Conservation (phyloP, 2,113 vertebrate genomes). For the Phaethon lepturus region DNA sequence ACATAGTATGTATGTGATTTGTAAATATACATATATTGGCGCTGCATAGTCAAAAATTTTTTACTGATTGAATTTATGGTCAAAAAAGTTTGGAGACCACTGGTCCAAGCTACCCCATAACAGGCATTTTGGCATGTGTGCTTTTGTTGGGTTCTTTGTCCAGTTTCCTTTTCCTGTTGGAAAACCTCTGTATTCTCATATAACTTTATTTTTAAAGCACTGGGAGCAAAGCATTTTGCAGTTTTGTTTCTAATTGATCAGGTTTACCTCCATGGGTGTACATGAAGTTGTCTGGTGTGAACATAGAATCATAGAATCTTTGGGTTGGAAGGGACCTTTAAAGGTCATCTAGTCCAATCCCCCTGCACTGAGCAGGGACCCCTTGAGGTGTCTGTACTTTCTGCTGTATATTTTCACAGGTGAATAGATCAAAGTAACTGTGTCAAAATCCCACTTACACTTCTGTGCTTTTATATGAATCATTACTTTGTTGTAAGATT, state of each 20-base stretch:
- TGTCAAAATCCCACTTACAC: not conserved
- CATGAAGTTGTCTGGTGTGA: not conserved
- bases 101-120: not conserved
- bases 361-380: no score
- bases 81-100: not conserved
- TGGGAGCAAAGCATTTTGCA: not conserved
- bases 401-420: not conserved
- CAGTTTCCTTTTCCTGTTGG: not conserved
- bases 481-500: not conserved
- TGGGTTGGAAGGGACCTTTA: no score
- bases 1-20: not conserved
- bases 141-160: not conserved
- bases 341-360: no score
- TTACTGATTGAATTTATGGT: not conserved
- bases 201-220: not conserved
- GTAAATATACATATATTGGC: not conserved
- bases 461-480: not conserved
- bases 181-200: not conserved
- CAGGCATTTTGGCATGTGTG: not conserved
- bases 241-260: not conserved
- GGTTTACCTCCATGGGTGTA: not conserved
- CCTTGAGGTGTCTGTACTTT: not conserved
- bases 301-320: not conserved
- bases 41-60: not conserved
- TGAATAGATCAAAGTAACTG: not conserved